Conservation (phyloP, 2,888 invertebrate species). For the Lasioglossum marginatum region DNA sequence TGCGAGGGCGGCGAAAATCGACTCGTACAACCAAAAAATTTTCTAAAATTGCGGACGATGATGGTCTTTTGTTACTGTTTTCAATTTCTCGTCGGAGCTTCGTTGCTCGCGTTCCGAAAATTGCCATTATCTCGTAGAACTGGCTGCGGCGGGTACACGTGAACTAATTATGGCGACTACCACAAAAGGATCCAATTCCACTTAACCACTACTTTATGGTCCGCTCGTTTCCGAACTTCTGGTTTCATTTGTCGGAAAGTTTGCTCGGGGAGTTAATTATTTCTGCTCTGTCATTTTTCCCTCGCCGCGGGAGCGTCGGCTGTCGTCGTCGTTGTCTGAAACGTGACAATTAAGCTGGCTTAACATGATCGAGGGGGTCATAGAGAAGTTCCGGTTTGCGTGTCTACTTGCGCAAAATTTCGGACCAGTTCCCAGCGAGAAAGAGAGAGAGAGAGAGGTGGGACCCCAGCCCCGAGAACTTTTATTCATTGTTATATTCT, state of each 20-base stretch:
- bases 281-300: slow-evolving; percentile 26
- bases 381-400: slow-evolving; percentile 24
- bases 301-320: too few species aligned
- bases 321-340: neutral
- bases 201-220: slow-evolving; percentile 3
- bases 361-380: slow-evolving; percentile 25
- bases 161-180: slow-evolving; percentile 1
- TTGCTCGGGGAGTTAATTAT: slow-evolving; percentile 32
- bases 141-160: neutral
- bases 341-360: slow-evolving; percentile 33
- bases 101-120: neutral
- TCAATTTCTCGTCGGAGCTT: neutral
- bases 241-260: slow-evolving; percentile 21
- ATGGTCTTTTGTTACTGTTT: neutral
- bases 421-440: neutral
- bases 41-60: neutral
- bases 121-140: neutral
- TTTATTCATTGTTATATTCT: slow-evolving; percentile 50
- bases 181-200: neutral
- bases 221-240: neutral
- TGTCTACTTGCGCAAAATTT: slow-evolving; percentile 36
- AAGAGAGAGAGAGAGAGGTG: too few species aligned
- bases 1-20: too few species aligned
- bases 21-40: too few species aligned
- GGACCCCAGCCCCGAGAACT: slow-evolving; percentile 11